Percentiles rank a stretch among this genome's conserved stretches.
Conservation (phyloP, 23 tunicate species). For the Ciona savignyi region DNA sequence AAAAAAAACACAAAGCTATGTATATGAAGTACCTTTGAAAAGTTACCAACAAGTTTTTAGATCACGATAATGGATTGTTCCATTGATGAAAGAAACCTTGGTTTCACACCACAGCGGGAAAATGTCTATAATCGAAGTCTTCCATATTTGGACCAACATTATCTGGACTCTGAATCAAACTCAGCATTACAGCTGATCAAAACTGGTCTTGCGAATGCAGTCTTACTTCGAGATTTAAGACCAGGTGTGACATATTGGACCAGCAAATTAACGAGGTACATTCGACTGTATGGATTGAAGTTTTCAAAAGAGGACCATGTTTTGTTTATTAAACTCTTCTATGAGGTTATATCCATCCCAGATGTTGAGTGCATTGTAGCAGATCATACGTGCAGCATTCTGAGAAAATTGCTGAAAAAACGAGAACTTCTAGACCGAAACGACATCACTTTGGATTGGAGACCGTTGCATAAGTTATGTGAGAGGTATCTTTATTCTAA, state of each 20-base stretch:
- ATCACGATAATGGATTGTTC: not conserved
- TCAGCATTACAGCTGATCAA: constrained; percentile 42
- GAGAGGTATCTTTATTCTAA: constrained; percentile 60
- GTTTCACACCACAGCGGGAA: constrained; percentile 71
- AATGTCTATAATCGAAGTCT: constrained; percentile 50
- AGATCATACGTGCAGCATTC: constrained; percentile 27
- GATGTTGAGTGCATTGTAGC: constrained; percentile 56
- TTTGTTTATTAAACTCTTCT: constrained; percentile 55
- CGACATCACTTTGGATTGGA: constrained; percentile 58
- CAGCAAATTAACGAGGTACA: constrained; percentile 53
- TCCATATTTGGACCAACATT: constrained; percentile 35
- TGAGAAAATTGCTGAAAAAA: constrained; percentile 42
- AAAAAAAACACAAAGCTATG: no score
- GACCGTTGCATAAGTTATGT: constrained; percentile 36
- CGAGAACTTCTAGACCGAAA: constrained; percentile 21
- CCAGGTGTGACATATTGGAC: constrained; percentile 73
- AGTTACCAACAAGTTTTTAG: no score
- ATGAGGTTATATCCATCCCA: constrained; percentile 39
- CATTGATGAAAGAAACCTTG: constrained; percentile 11
- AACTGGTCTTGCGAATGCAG: constrained; percentile 55
- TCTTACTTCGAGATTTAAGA: constrained; percentile 58
- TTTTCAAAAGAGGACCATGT: constrained; percentile 86
- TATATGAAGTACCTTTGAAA: no score
- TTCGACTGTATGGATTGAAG: constrained; percentile 73
- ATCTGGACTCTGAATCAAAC: constrained; percentile 61